These are phyloP conservation scores for Takifugu ocellatus DNA, from an alignment of 2,797 vertebrate genomes.

Conservation along the genomic window DNA sequence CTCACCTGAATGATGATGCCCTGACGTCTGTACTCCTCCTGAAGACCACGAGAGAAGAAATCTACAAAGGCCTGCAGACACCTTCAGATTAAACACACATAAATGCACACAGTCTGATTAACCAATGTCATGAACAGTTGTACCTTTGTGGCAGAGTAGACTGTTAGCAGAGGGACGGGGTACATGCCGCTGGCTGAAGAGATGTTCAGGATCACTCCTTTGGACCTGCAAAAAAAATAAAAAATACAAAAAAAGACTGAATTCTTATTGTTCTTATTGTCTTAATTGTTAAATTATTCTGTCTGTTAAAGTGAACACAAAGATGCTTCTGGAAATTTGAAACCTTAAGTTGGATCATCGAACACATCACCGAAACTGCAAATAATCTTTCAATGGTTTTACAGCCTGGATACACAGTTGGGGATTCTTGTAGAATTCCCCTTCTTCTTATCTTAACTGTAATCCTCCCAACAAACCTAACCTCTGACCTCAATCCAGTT, in stretches of 20 bases:
- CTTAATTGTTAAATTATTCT: too few species aligned
- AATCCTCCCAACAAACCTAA: too few species aligned
- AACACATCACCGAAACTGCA: conserved; percentile 3
- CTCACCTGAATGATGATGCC: conserved; percentile 94
- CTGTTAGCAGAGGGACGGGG: conserved; percentile 82
- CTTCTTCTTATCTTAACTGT: too few species aligned
- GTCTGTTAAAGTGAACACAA: too few species aligned
- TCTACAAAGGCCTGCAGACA: conserved; percentile 87
- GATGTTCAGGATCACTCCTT: conserved; percentile 89
- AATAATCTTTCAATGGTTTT: too few species aligned
- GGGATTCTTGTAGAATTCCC: too few species aligned
- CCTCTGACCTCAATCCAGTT: too few species aligned
- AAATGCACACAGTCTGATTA: not conserved
- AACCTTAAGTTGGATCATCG: not conserved
- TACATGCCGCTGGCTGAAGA: conserved; percentile 83
- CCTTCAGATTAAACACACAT: not conserved
- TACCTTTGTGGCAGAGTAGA: conserved; percentile 78
- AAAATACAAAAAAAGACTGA: too few species aligned
- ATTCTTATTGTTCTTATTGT: too few species aligned
- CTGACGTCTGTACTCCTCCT: conserved; percentile 87
- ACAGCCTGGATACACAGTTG: not conserved
- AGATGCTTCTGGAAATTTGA: too few species aligned
- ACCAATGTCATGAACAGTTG: not conserved
- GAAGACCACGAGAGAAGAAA: conserved; percentile 89
- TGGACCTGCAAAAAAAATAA: conserved; percentile 46